These are phyloP conservation scores for Tupiocoris notatus DNA, from an alignment of 2,888 invertebrate genomes.

Conservation along the genomic window DNA sequence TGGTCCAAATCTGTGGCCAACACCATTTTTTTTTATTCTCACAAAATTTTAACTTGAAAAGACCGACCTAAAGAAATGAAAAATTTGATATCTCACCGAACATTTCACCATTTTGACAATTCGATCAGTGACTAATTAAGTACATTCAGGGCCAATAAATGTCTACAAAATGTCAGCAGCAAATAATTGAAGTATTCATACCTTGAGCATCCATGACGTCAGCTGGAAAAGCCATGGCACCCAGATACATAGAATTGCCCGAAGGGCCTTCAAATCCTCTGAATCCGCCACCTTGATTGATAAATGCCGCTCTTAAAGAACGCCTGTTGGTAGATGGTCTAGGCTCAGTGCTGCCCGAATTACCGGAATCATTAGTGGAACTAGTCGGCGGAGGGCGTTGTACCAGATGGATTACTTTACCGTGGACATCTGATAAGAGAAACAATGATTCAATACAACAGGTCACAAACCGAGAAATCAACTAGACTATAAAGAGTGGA, in stretches of 20 bases:
- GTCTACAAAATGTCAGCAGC: too few relatives aligned
- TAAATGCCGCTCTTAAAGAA: conserved; percentile 41
- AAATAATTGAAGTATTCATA: too few relatives aligned
- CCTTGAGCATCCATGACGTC: conserved; percentile 52
- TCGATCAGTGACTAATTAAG: too few relatives aligned
- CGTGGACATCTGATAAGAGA: conserved; percentile 83
- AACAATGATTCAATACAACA: too few relatives aligned
- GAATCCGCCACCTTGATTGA: conserved; percentile 46
- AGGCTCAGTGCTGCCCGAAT: conserved; percentile 41
- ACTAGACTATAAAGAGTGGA: too few relatives aligned
- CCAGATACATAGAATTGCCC: conserved; percentile 61
- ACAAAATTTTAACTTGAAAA: too few relatives aligned
- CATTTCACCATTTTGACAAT: too few relatives aligned
- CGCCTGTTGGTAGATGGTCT: conserved; percentile 29
- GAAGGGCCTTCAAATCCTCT: conserved; percentile 50
- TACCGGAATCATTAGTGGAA: conserved; percentile 49
- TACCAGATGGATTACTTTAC: conserved; percentile 90
- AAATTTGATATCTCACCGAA: not conserved
- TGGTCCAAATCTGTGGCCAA: too few relatives aligned
- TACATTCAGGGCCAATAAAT: too few relatives aligned
- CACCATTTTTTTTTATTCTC: too few relatives aligned
- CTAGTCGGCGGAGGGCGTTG: conserved; percentile 74
- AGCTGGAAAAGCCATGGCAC: conserved; percentile 61
- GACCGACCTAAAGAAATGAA: too few relatives aligned
- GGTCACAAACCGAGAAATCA: too few relatives aligned